Evolutionary conservation across 2,797 vertebrate species (phyloP), one percentile per base, ranked within the genome.

Genomic region (Mormyrops boulengeri): DNA sequence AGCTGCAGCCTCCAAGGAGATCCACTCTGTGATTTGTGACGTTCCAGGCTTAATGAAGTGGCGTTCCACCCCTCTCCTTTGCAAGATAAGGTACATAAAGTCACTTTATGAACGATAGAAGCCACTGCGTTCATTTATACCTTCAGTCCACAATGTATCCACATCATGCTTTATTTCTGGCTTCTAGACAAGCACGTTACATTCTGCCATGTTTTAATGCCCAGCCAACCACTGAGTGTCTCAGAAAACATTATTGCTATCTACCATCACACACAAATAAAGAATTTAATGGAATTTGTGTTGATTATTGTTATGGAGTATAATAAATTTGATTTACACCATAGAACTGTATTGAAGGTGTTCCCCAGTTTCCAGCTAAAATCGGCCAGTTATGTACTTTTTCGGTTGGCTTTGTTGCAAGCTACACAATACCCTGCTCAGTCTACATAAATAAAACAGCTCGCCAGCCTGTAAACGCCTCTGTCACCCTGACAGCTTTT

Each of bases 21-120:
- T 47, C 41, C 44, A 41, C 8, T 6, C 34, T n/a, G 38, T 82
- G 77, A 82, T 82, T 82, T 82, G 41, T 82, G 77, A 47, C 19
- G 38, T 41, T 82, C 26, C 17, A 82, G 44, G 77, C 19, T 82
- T 82, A 82, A 47, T 47, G 44, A 82, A 47, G 77, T 47, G 7
- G 17, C 8, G 41, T 82, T 47, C 41, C 95, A 94, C 94, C 95
- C 94, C 92, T 94, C 93, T 94, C 94, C 95, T 95, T 94, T 95
- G 93, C 93, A 53, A 95, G 95, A 95, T 95, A 95, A 95, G 95
- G 95, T 93, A 95, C 94, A 94, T 94, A 94, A 93, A 94, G 95
- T 93, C 93, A 90, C 93, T 95, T 94, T 95, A 95, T 96, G 95
- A 95, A 95, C 95, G 95, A 95, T 95, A 94, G 94, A 96, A 93